Evolutionary conservation across 2,888 invertebrate genomes (phyloP).

Genomic region (Zelleria hepariella): DNA sequence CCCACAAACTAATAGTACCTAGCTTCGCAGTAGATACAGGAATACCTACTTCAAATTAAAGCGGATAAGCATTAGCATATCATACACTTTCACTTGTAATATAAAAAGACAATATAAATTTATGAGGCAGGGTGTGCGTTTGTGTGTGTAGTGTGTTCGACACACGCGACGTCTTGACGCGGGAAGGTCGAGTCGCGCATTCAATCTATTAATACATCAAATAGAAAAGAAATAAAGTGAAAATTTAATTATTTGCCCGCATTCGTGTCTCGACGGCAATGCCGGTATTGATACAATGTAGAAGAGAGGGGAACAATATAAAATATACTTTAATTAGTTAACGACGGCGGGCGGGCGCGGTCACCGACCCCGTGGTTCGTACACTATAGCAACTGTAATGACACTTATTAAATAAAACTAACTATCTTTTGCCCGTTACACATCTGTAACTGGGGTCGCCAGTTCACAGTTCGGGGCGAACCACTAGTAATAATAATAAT

Average conservation of each 20-base stretch:
- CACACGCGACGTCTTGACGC: neutral
- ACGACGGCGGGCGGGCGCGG: constrained; percentile 28
- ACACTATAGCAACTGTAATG: neutral
- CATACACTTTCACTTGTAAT: too few species aligned
- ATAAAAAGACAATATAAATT: neutral
- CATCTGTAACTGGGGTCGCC: too few species aligned
- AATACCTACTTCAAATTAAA: too few species aligned
- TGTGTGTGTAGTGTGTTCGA: too few species aligned
- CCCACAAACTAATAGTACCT: too few species aligned
- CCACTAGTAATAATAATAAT: too few species aligned
- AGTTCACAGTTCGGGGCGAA: too few species aligned
- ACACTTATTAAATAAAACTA: neutral
- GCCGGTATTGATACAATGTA: constrained; percentile 44
- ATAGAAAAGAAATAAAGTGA: constrained; percentile 59
- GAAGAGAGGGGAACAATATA: constrained; percentile 66
- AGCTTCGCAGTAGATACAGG: too few species aligned
- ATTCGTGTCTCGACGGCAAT: constrained; percentile 50
- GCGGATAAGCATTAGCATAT: too few species aligned
- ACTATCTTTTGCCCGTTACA: neutral
- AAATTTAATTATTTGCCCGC: constrained; percentile 68
- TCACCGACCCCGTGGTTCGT: constrained; percentile 27
- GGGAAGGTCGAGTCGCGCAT: constrained; percentile 9
- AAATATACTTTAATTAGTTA: constrained; percentile 68
- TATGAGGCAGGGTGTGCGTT: too few species aligned
- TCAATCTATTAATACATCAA: constrained; percentile 38